Percentiles rank a stretch among this genome's conserved stretches.
These are phyloP conservation scores for Pyrrhura leucotis DNA, from an alignment of 2,797 vertebrate genomes.

Conservation along the genomic window DNA sequence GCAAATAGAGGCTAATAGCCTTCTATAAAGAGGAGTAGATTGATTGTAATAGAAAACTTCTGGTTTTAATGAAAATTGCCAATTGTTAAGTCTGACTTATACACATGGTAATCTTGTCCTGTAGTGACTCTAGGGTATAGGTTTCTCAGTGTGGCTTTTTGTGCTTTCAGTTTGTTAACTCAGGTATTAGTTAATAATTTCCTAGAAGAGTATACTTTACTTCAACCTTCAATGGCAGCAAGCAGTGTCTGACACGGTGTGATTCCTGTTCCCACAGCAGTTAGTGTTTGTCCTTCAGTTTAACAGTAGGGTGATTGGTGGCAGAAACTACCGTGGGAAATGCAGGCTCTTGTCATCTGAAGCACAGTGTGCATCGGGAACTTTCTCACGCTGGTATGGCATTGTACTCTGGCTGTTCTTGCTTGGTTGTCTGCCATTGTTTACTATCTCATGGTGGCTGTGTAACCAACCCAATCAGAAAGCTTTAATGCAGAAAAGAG, in stretches of 20 bases:
- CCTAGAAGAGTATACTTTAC: slow-evolving; percentile 59
- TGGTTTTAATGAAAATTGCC: neutral
- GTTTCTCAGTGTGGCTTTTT: neutral
- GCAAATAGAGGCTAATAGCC: neutral
- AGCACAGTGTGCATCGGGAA: slow-evolving; percentile 55
- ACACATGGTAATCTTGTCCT: neutral
- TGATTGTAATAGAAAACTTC: neutral
- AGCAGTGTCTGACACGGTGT: slow-evolving; percentile 61
- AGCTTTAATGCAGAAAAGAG: slow-evolving; percentile 75
- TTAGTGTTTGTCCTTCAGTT: slow-evolving; percentile 76
- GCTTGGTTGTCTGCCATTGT: slow-evolving; percentile 79
- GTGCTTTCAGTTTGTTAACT: slow-evolving; percentile 19
- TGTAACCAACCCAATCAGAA: slow-evolving; percentile 78
- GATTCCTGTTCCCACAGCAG: slow-evolving; percentile 82
- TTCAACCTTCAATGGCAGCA: slow-evolving; percentile 59
- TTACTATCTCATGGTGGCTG: slow-evolving; percentile 80
- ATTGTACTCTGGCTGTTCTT: slow-evolving; percentile 73
- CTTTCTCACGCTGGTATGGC: slow-evolving; percentile 85
- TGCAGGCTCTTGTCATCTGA: slow-evolving; percentile 43
- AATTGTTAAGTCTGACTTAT: rapidly evolving
- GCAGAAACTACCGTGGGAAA: slow-evolving; percentile 84
- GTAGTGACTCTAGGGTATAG: neutral
- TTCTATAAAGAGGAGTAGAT: rapidly evolving
- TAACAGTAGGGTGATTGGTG: slow-evolving; percentile 71
- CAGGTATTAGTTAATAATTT: neutral